phyloP scores from a whole-genome alignment of 1,140 invertebrate genomes.

The Drosophila ercepeae region DNA sequence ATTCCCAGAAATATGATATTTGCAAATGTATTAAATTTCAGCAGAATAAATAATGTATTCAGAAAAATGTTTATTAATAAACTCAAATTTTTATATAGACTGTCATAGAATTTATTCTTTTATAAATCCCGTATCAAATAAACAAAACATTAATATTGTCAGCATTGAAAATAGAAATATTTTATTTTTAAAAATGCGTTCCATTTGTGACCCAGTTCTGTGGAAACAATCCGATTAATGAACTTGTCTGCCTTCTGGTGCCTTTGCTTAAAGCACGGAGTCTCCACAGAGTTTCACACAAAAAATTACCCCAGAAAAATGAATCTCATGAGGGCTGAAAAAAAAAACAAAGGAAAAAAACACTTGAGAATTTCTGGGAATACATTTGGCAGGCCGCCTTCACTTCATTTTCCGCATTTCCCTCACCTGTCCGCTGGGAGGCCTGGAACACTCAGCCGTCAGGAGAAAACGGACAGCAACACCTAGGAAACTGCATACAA shows the following conservation, averaged over 20 bases:
- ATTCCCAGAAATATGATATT: background rate
- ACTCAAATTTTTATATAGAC: background rate
- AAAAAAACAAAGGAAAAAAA: background rate
- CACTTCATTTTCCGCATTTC: slow-evolving; percentile 3
- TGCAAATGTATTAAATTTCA: background rate
- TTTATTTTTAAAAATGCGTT: too few relatives aligned
- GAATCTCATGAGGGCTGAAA: slow-evolving; percentile 19
- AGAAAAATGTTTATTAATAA: background rate
- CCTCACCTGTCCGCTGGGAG: slow-evolving; percentile 32
- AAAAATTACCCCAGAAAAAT: slow-evolving; percentile 41
- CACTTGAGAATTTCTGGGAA: slow-evolving; percentile 36
- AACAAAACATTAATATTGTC: too few relatives aligned
- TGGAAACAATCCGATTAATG: slow-evolving; percentile 43
- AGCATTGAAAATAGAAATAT: background rate
- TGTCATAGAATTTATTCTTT: too few relatives aligned
- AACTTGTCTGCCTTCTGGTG: slow-evolving; percentile 16
- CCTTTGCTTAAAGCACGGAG: background rate
- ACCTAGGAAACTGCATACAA: slow-evolving; percentile 74
- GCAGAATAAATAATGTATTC: background rate
- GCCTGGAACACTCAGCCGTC: slow-evolving; percentile 22
- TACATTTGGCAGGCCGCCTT: slow-evolving; percentile 1
- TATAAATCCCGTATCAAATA: too few relatives aligned
- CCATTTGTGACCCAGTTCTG: slow-evolving; percentile 28
- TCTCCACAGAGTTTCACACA: slow-evolving; percentile 22
- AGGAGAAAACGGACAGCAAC: slow-evolving; percentile 41